Evolutionary conservation across 2,797 vertebrate genomes (phyloP).

Genomic region (Hypotaenidia okinawae): DNA sequence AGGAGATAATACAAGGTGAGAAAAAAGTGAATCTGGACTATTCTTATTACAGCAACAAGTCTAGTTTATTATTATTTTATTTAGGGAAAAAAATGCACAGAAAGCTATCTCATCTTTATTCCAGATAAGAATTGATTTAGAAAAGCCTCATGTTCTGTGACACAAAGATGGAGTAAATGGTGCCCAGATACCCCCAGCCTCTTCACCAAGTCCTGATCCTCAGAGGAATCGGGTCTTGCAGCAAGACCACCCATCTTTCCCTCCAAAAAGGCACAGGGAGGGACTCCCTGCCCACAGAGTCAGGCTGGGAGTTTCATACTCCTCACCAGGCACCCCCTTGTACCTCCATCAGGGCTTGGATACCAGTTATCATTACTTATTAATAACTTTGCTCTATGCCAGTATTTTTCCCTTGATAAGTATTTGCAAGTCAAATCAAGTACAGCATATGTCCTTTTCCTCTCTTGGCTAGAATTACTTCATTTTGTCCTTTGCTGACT

Average conservation of each 20-base stretch:
- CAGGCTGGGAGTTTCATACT: neutral
- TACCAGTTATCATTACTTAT: slow-evolving; percentile 8
- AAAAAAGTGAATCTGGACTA: neutral
- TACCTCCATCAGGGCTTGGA: neutral
- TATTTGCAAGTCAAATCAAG: slow-evolving; percentile 23
- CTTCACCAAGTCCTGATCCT: neutral
- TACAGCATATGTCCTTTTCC: neutral
- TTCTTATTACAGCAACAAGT: neutral
- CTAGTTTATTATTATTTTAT: neutral
- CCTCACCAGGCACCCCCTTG: neutral
- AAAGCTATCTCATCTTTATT: neutral
- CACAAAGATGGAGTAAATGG: neutral
- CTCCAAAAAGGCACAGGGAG: neutral
- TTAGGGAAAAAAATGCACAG: neutral
- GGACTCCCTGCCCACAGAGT: neutral
- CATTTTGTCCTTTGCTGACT: neutral
- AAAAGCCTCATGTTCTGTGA: neutral
- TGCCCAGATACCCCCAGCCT: fast-evolving
- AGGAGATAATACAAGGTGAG: neutral
- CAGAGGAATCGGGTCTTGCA: neutral
- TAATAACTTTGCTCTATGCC: slow-evolving; percentile 8
- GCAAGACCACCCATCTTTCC: neutral
- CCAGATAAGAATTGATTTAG: neutral
- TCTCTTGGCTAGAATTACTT: neutral
- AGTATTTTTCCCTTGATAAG: neutral